Conservation (phyloP, 2,888 invertebrate genomes). For the Lomographa bimaculata region DNA sequence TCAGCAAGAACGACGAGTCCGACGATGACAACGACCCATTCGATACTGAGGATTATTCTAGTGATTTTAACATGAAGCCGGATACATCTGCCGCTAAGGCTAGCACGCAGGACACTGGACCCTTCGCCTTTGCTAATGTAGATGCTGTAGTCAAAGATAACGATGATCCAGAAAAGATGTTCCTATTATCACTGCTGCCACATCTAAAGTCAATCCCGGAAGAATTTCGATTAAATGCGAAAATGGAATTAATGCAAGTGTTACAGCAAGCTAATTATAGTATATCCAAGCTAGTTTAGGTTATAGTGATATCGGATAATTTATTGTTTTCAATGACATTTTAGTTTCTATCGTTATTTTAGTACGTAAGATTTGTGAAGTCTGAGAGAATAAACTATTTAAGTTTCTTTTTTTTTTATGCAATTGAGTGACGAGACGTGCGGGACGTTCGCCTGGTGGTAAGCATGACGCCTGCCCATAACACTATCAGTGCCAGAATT, state of each 20-base stretch:
- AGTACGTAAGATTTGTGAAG: too few species aligned
- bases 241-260: slow-evolving; percentile 75
- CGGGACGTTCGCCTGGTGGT: too few species aligned
- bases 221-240: slow-evolving; percentile 60
- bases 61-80: slow-evolving; percentile 27
- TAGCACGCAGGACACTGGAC: slow-evolving; percentile 32
- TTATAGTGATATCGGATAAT: not conserved
- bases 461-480: too few species aligned
- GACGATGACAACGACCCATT: slow-evolving; percentile 51
- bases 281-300: slow-evolving; percentile 36
- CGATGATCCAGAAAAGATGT: slow-evolving; percentile 69
- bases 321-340: not conserved
- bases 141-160: slow-evolving; percentile 42
- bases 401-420: too few species aligned
- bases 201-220: slow-evolving; percentile 71
- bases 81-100: slow-evolving; percentile 4
- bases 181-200: slow-evolving; percentile 67
- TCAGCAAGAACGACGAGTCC: slow-evolving; percentile 49
- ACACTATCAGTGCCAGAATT: too few species aligned
- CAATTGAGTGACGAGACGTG: too few species aligned
- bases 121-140: slow-evolving; percentile 70
- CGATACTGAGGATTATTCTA: slow-evolving; percentile 40
- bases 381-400: too few species aligned
- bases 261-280: slow-evolving; percentile 62
- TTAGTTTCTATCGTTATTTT: too few species aligned